Evolutionary conservation across 2,797 vertebrate genomes (phyloP), one percentile per base, ranked within the genome.

Genomic region (Heteromormyrus szaboi): DNA sequence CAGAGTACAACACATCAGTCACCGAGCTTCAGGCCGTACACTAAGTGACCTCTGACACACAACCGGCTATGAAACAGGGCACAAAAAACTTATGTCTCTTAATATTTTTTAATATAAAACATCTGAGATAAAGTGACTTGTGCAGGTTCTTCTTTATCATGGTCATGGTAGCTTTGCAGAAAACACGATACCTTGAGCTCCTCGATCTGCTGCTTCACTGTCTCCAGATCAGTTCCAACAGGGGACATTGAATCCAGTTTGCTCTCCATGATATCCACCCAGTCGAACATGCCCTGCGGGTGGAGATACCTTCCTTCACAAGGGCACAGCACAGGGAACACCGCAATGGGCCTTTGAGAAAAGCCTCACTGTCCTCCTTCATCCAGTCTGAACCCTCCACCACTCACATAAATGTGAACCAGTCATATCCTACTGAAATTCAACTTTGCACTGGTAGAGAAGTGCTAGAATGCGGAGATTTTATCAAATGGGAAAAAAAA

Each of bases 121-220:
- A n/a, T 44, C 76, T 81, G 17, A 17, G 19, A 79, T n/a, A 37
- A 79, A 41, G 37, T 37, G 33, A 7, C 19, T 41, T 46, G 19
- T 44, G 37, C 17, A 9, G 41, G 2, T 22, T 22, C 6, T 81
- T 81, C 41, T 11, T 81, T n/a, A 46, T n/a, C 19, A 9, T 46
- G 41, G 4, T n/a, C 8, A 51, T 22, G 22, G 68, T 51, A 41
- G 11, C 56, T 33, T n/a, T 25, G 53, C 8, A 19, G 88, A 22
- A 89, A 89, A 89, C 7, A 86, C 7, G 37, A 86, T 97, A 99
- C 99, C 98, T 99, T 99, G 65, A 98, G 97, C 88, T 99, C 99
- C 33, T 96, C 96, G 7, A 99, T 99, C 95, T 99, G 99, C 91
- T 99, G 98, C 92, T 99, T 99, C 90, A 99, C 99, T 19, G 98